These are phyloP conservation scores for Myodes glareolus DNA, from an alignment of 2,113 vertebrate species.

Conservation along the genomic window DNA sequence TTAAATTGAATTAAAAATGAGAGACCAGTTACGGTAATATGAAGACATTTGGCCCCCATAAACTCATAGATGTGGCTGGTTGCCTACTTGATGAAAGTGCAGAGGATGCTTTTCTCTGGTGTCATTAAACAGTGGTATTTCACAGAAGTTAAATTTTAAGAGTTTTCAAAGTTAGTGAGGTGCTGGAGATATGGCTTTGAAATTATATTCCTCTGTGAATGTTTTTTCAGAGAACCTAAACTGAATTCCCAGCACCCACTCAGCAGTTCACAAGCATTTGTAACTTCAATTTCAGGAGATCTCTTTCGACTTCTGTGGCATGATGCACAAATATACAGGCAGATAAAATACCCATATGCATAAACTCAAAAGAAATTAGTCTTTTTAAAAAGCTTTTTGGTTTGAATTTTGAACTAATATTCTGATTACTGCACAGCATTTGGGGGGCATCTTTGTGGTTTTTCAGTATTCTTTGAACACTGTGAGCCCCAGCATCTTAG, in stretches of 20 bases:
- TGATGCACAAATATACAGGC: too few relatives aligned
- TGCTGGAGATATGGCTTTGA: not conserved
- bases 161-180: not conserved
- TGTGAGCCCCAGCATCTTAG: not conserved
- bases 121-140: not conserved
- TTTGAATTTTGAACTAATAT: not conserved
- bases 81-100: not conserved
- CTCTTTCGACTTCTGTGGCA: too few relatives aligned
- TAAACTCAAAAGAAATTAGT: not conserved
- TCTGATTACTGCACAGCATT: not conserved
- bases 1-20: not conserved
- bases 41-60: too few relatives aligned
- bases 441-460: not conserved
- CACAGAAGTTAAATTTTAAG: not conserved
- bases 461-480: not conserved
- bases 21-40: not conserved
- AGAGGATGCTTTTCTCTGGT: not conserved
- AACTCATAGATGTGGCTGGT: not conserved
- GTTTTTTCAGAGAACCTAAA: not conserved
- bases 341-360: too few relatives aligned
- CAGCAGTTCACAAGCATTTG: too few relatives aligned
- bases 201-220: not conserved
- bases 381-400: not conserved
- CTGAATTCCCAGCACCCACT: too few relatives aligned
- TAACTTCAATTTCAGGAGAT: too few relatives aligned